Evolutionary conservation across 2,113 vertebrate genomes (phyloP).

Genomic region (Setophaga kirtlandii): DNA sequence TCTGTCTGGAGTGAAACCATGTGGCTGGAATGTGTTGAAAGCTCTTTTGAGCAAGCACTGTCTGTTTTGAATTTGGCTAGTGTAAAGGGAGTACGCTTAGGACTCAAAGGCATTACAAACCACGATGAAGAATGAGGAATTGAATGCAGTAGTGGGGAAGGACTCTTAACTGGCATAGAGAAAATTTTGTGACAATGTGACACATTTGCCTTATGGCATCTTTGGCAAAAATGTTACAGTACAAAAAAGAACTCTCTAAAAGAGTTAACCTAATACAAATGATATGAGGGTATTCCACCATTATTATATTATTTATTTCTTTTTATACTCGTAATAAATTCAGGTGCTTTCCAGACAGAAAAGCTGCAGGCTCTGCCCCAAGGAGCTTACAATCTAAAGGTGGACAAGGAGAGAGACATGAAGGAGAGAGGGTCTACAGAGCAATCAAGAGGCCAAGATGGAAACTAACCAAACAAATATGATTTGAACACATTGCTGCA

Average conservation of each 20-base stretch:
- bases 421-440: neutral
- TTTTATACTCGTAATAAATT: conserved; percentile 26
- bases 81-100: neutral
- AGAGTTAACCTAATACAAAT: conserved; percentile 38
- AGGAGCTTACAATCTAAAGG: conserved; percentile 59
- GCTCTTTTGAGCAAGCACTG: neutral
- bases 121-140: neutral
- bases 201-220: neutral
- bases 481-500: neutral
- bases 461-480: conserved; percentile 8
- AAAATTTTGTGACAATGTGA: neutral
- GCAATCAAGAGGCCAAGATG: neutral
- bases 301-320: conserved; percentile 57
- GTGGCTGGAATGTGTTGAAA: neutral
- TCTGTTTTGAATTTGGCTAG: neutral
- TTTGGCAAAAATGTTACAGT: neutral
- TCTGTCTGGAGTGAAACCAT: neutral
- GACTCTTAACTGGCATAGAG: neutral
- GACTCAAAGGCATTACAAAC: neutral
- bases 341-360: conserved; percentile 45
- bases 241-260: neutral
- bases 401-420: neutral
- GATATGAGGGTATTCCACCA: conserved; percentile 38
- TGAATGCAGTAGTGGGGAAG: neutral
- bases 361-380: conserved; percentile 27